These are phyloP conservation scores for Nesogale talazaci DNA, from an alignment of 2,113 vertebrate species.

Conservation along the genomic window DNA sequence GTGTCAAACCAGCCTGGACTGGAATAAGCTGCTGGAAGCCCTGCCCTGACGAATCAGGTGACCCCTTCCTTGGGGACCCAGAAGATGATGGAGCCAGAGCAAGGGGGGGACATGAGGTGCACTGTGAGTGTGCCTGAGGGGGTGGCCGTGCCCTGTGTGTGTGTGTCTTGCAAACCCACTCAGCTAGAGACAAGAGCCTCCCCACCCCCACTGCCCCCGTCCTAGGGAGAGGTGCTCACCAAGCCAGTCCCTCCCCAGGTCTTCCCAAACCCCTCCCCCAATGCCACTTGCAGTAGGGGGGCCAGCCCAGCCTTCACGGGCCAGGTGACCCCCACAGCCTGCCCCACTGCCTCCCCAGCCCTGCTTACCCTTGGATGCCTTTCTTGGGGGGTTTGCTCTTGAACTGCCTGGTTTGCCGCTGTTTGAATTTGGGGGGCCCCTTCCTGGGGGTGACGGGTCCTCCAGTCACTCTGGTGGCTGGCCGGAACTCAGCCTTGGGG, in stretches of 20 bases:
- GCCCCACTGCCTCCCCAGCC: no score
- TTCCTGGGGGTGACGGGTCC: conserved; percentile 96
- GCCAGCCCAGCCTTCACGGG: background rate
- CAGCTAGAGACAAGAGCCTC: background rate
- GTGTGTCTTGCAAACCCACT: background rate
- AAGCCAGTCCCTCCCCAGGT: background rate
- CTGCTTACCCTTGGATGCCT: conserved; percentile 94
- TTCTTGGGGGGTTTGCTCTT: conserved; percentile 99
- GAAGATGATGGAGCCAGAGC: no score
- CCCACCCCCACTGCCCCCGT: no score
- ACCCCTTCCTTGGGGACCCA: no score
- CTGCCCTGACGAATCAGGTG: no score
- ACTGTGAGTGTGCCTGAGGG: background rate
- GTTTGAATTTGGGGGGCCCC: conserved; percentile 97
- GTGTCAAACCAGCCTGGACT: no score
- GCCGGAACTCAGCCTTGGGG: conserved; percentile 91
- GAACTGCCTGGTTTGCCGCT: conserved; percentile 96
- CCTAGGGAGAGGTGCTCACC: background rate
- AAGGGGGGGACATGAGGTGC: no score
- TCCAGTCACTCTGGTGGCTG: conserved; percentile 92
- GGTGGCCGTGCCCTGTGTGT: background rate
- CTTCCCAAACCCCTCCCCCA: background rate
- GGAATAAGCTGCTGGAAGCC: no score
- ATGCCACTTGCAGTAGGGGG: background rate
- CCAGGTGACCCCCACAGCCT: background rate